phyloP scores from a whole-genome alignment of 2,113 vertebrate genomes.

The Vireo altiloquus region DNA sequence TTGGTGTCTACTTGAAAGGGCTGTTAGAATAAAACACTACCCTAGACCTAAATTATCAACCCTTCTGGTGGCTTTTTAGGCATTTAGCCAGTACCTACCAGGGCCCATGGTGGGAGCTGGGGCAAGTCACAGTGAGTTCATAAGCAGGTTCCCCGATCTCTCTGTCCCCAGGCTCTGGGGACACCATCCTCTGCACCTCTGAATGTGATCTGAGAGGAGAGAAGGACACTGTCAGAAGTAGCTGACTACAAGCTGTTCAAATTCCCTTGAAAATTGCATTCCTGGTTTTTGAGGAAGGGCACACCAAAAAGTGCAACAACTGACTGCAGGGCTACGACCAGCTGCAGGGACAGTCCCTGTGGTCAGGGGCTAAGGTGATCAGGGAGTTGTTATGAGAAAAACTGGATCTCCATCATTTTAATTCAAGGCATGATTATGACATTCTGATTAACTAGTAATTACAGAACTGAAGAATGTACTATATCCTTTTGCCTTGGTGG shows the following conservation, averaged over 20 bases:
- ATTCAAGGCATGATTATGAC: not conserved
- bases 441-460: not conserved
- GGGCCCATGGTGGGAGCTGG: not conserved
- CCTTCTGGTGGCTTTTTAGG: not conserved
- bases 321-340: not conserved
- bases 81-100: not conserved
- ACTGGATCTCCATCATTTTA: not conserved
- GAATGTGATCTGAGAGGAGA: not conserved
- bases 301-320: not conserved
- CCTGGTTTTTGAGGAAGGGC: not conserved
- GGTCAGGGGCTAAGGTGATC: accelerated
- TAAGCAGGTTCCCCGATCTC: not conserved
- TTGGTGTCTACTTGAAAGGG: not conserved
- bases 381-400: not conserved
- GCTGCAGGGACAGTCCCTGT: not conserved
- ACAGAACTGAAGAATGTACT: not conserved
- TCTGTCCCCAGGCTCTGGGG: not conserved
- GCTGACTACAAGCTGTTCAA: not conserved
- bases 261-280: not conserved
- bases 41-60: not conserved
- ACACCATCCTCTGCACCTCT: not conserved
- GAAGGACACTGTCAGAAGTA: not conserved
- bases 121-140: not conserved
- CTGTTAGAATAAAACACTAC: not conserved
- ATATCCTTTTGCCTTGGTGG: not conserved